These are phyloP conservation scores for Lacanobia wlatinum DNA, from an alignment of 2,888 invertebrate species.

Conservation along the genomic window DNA sequence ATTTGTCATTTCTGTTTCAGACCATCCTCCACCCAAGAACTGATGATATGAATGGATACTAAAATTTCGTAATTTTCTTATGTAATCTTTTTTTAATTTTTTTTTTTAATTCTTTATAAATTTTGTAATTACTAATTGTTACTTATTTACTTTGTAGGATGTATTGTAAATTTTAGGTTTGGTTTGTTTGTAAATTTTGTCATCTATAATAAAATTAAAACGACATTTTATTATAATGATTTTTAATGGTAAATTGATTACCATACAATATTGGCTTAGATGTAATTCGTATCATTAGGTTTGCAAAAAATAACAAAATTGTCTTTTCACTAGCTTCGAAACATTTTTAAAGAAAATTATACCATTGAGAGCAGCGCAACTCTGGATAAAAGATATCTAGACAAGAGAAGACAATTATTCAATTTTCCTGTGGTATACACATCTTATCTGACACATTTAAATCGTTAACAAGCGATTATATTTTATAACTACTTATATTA, in stretches of 20 bases:
- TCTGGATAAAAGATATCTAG: constrained; percentile 14
- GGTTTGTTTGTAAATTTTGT: background rate
- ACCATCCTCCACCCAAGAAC: constrained; percentile 19
- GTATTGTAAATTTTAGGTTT: constrained; percentile 41
- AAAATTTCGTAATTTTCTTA: constrained; percentile 10
- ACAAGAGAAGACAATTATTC: constrained; percentile 34
- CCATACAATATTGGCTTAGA: constrained; percentile 73
- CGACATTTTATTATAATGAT: constrained; percentile 56
- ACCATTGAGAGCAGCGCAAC: constrained; percentile 35
- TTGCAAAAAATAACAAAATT: constrained; percentile 68
- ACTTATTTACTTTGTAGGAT: constrained; percentile 37
- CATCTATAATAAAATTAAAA: constrained; percentile 50
- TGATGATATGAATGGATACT: constrained; percentile 36
- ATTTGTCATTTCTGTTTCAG: constrained; percentile 49
- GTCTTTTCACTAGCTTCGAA: constrained; percentile 68
- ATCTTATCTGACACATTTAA: constrained; percentile 26
- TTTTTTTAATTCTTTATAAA: constrained; percentile 13
- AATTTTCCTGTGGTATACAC: constrained; percentile 29
- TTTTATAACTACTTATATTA: constrained; percentile 50
- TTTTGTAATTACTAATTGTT: constrained; percentile 26
- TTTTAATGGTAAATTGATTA: constrained; percentile 78
- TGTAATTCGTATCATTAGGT: constrained; percentile 69
- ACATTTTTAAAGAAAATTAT: constrained; percentile 49
- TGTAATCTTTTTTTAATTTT: constrained; percentile 8
- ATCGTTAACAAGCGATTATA: constrained; percentile 38